Conservation (phyloP, 2,113 vertebrate genomes). For the Toxotes jaculatrix region DNA sequence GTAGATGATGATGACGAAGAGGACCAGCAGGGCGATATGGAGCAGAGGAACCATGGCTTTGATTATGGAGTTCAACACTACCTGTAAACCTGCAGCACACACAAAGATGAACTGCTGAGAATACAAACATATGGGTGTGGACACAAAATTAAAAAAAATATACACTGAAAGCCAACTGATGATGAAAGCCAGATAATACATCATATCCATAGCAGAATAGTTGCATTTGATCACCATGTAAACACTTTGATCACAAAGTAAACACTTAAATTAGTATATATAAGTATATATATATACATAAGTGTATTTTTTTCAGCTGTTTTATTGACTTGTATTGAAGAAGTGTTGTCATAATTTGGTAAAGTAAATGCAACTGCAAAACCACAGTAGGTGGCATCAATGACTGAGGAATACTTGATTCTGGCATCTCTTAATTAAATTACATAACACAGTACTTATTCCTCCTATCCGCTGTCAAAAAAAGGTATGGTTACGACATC, state of each 20-base stretch:
- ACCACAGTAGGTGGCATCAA: slow-evolving; percentile 11
- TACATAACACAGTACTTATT: background rate
- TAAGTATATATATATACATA: no score
- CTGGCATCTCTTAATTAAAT: background rate
- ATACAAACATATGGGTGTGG: background rate
- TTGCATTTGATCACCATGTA: background rate
- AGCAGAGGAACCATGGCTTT: slow-evolving; percentile 99
- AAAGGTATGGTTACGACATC: background rate
- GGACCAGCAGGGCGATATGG: slow-evolving; percentile 97
- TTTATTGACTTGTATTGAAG: background rate
- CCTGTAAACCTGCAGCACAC: slow-evolving; percentile 92
- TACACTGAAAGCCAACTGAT: background rate
- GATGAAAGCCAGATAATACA: background rate
- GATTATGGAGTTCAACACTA: slow-evolving; percentile 99
- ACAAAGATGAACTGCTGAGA: background rate
- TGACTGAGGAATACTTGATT: slow-evolving; percentile 11
- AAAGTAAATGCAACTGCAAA: slow-evolving; percentile 1
- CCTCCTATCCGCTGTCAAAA: background rate
- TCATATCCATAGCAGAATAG: background rate
- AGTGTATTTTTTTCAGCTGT: background rate
- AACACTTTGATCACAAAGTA: background rate
- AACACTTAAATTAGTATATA: no score
- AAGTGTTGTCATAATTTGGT: background rate
- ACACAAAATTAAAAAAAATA: background rate
- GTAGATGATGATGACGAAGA: slow-evolving; percentile 99